Conservation (phyloP, 1,140 invertebrate species). For the Phymastichus coffea region DNA sequence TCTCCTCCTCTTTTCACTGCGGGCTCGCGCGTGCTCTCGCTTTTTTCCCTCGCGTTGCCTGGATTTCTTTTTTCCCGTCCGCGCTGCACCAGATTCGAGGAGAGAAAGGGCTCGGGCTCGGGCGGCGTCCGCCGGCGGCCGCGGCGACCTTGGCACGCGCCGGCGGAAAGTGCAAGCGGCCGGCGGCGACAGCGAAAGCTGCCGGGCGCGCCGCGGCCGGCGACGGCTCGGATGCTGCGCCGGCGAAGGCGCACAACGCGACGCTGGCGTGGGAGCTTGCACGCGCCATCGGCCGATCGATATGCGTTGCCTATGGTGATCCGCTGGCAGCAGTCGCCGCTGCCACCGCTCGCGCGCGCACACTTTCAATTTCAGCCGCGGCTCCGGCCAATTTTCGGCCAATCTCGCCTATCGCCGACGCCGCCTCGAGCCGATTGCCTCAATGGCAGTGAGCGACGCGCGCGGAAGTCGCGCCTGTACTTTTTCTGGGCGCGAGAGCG, state of each 20-base stretch:
- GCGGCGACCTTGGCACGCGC: background rate
- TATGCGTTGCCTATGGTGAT: no score
- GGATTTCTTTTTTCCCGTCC: slow-evolving; percentile 26
- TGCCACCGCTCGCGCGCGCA: no score
- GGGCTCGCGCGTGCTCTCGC: background rate
- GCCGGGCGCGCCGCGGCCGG: no score
- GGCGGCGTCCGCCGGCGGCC: no score
- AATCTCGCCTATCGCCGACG: no score
- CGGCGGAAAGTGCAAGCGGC: background rate
- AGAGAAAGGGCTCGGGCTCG: background rate
- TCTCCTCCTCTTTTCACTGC: background rate
- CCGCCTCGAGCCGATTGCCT: background rate
- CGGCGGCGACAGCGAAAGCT: background rate
- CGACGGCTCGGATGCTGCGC: no score
- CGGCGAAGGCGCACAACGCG: no score
- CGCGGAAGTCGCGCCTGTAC: background rate
- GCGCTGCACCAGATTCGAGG: slow-evolving; percentile 6
- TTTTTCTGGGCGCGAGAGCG: slow-evolving; percentile 49
- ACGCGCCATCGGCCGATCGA: no score
- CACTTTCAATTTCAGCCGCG: background rate
- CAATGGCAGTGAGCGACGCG: slow-evolving; percentile 31
- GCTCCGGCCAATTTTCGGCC: slow-evolving; percentile 36
- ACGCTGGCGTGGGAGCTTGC: no score
- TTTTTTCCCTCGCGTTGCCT: slow-evolving; percentile 5
- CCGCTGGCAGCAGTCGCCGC: background rate